Conservation (phyloP, 1,140 invertebrate genomes). For the Kradibia gibbosae region DNA sequence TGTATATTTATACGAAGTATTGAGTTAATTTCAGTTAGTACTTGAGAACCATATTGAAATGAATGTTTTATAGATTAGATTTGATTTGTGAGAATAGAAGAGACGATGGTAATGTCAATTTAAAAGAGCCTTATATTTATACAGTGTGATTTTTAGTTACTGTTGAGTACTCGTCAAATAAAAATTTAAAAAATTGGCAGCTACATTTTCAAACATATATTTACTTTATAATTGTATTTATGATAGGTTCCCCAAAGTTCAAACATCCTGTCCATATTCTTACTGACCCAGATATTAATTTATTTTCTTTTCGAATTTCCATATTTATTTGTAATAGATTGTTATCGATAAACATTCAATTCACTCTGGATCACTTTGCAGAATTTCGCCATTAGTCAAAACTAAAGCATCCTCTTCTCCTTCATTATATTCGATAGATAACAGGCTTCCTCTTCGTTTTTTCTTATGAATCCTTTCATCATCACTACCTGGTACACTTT, state of each 20-base stretch:
- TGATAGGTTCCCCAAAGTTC: constrained; percentile 27
- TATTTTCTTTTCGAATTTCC: constrained; percentile 23
- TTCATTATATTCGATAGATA: constrained; percentile 82
- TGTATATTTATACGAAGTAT: constrained; percentile 59
- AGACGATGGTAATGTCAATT: constrained; percentile 21
- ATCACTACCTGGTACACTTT: constrained; percentile 70
- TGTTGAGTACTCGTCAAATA: constrained; percentile 7
- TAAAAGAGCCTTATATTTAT: constrained; percentile 35
- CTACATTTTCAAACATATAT: constrained; percentile 30
- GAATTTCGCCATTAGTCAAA: constrained; percentile 74
- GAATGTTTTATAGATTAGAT: constrained; percentile 35
- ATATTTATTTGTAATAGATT: constrained; percentile 44
- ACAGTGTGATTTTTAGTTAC: constrained; percentile 27
- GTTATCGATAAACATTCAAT: constrained; percentile 39
- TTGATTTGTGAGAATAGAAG: constrained; percentile 42
- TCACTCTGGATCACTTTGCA: constrained; percentile 71
- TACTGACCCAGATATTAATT: constrained; percentile 45
- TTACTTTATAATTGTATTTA: constrained; percentile 28
- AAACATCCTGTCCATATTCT: constrained; percentile 47
- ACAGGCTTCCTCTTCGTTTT: constrained; percentile 78
- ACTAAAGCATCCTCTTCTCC: constrained; percentile 76
- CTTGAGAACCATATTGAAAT: constrained; percentile 36
- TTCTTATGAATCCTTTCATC: constrained; percentile 74
- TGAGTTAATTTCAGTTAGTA: constrained; percentile 55
- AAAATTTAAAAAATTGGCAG: constrained; percentile 32